A percentile compares a stretch with the other conserved stretches of the same genome.
Conservation (phyloP, 2,797 vertebrate species). For the Acrossocheilus wenchowensis region DNA sequence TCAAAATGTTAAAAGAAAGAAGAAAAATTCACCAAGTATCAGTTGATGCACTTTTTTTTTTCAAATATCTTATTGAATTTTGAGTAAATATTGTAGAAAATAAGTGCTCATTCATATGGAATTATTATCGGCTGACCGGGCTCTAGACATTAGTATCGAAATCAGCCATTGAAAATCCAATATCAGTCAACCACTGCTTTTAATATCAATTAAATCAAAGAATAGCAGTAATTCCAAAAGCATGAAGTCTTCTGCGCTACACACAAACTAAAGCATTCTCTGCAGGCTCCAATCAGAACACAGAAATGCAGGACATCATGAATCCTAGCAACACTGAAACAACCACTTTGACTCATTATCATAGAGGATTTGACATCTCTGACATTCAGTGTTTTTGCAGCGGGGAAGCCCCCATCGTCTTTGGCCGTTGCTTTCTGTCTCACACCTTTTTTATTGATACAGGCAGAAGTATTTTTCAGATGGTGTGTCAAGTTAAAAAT, state of each 20-base stretch:
- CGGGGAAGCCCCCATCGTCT: background rate
- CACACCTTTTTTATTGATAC: background rate
- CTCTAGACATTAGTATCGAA: background rate
- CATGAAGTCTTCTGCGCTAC: background rate
- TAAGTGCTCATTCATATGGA: background rate
- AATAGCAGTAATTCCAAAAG: background rate
- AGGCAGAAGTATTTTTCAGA: background rate
- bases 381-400: background rate
- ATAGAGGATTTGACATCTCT: background rate
- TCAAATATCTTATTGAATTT: background rate
- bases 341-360: conserved; percentile 3
- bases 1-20: background rate
- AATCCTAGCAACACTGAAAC: background rate
- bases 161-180: too few relatives aligned
- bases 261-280: background rate
- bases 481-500: background rate
- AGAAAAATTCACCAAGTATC: background rate
- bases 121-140: background rate
- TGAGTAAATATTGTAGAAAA: background rate
- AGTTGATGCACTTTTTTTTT: background rate
- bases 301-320: background rate
- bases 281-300: background rate
- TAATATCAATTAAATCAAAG: background rate
- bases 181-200: background rate
- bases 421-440: background rate